Base-by-base conservation (phyloP, 2,113 vertebrate species). In the Menidia beryllina region DNA sequence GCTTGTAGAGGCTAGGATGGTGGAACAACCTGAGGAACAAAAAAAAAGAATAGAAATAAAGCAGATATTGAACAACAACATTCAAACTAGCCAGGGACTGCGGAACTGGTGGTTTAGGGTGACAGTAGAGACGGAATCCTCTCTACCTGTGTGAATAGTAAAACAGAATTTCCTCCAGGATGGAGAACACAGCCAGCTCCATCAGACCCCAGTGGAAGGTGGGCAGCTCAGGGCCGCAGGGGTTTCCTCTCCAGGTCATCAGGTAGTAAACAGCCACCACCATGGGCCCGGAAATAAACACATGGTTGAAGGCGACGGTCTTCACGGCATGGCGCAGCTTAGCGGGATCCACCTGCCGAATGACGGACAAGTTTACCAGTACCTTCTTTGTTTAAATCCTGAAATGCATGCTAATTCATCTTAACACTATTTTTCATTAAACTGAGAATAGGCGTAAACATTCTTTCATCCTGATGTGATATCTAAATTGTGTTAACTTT, bases 81-180 rank as follows among this genome's bases (percentile, higher is more conserved):
- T 41, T 3, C 1, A 34, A 43, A 30, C 4, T 45, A 45, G 30
- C 30, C 30, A 34, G 30, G 30, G 30, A 34, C 7, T 5, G 30
- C 30, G 5, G 30, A 34, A 34, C 30, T 6, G 7, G 30, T 8
- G 30, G 30, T 34, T 34, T 34, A 45, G 5, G n/a, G 11, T 17
- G 13, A 45, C 17, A 43, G 2, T 20, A 15, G 27, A 21, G 27
- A 68, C 11, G 10, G 26, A 36, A n/a, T 2, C 34, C 38, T 24
- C 8, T 39, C 15, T 56, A 96, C 97, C 95, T 91, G 93, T 99
- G 97, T 11, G 94, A 94, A 50, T 98, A 98, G 91, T 97, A 99
- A 88, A 99, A 98, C 34, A 97, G 45, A 11, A 97, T 34, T 84
- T 99, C 97, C 82, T 98, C 96, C 23, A 93, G 0, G 14, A 96